phyloP scores from a whole-genome alignment of 2,888 invertebrate species.

The Limnephilus marmoratus region DNA sequence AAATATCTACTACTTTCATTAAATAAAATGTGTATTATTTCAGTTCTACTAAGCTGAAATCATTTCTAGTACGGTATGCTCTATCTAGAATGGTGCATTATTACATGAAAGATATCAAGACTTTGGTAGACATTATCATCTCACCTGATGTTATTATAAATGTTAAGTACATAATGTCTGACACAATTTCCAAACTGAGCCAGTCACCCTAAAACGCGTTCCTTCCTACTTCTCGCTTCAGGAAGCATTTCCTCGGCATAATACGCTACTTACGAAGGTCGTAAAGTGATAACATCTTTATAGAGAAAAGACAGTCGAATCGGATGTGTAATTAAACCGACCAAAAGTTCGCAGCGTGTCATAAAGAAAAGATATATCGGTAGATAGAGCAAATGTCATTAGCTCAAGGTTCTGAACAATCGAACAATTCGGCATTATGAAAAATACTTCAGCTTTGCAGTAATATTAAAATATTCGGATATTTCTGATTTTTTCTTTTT shows the following conservation, averaged over 20 bases:
- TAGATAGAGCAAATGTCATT: not conserved
- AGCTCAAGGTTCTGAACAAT: not conserved
- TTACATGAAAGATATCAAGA: not conserved
- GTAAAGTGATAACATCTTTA: not conserved
- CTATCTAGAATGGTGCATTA: not conserved
- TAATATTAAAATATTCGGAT: too few species aligned
- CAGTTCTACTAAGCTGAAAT: not conserved
- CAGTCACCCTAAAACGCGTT: not conserved
- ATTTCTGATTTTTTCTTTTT: too few species aligned
- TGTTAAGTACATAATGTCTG: not conserved
- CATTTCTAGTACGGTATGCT: not conserved
- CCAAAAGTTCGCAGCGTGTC: not conserved
- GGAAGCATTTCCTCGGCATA: not conserved
- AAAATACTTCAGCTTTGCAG: not conserved
- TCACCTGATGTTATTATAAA: not conserved
- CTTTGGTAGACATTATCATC: not conserved
- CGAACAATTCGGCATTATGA: not conserved
- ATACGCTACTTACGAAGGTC: not conserved
- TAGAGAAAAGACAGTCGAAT: not conserved
- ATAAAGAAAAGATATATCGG: not conserved
- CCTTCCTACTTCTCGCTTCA: not conserved
- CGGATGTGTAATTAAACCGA: not conserved
- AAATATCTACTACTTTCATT: too few species aligned
- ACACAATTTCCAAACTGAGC: not conserved
- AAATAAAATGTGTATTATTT: too few species aligned